A percentile compares a stretch with the other conserved stretches of the same genome.
Evolutionary conservation across 2,113 vertebrate species (phyloP).

Genomic region (Spilogale gracilis): DNA sequence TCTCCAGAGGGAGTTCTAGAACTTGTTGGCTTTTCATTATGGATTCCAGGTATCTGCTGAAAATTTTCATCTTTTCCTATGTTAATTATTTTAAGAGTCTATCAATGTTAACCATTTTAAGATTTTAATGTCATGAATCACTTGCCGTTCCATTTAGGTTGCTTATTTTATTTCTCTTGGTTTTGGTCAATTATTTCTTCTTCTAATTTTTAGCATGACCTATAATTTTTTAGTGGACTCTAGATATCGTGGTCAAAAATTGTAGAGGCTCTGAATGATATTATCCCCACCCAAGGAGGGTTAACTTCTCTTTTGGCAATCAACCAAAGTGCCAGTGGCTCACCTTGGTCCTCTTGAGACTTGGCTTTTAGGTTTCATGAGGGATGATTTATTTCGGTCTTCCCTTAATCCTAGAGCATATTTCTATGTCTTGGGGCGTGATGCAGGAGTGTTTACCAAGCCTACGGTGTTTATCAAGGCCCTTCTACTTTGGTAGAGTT

Average conservation of each 20-base stretch:
- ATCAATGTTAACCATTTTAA: background rate
- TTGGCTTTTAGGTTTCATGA: background rate
- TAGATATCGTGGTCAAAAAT: background rate
- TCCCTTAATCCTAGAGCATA: background rate
- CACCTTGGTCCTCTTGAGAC: background rate
- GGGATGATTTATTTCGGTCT: background rate
- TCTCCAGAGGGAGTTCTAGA: background rate
- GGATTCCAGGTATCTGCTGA: background rate
- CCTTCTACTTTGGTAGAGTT: background rate
- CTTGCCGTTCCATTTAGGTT: background rate
- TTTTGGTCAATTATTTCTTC: background rate
- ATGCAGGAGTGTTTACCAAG: background rate
- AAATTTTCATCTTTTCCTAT: background rate
- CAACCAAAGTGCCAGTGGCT: background rate
- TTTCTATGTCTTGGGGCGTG: background rate
- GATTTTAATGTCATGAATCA: background rate
- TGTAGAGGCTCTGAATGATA: background rate
- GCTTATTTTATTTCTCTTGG: background rate
- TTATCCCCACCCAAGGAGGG: background rate
- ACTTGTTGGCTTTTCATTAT: slow-evolving; percentile 19
- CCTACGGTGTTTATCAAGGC: background rate
- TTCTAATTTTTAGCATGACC: background rate
- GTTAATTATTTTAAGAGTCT: slow-evolving; percentile 23
- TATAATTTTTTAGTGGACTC: background rate
- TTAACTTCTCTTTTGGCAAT: background rate